These are phyloP conservation scores for Apteryx owenii DNA, from an alignment of 2,113 vertebrate genomes.

Conservation along the genomic window DNA sequence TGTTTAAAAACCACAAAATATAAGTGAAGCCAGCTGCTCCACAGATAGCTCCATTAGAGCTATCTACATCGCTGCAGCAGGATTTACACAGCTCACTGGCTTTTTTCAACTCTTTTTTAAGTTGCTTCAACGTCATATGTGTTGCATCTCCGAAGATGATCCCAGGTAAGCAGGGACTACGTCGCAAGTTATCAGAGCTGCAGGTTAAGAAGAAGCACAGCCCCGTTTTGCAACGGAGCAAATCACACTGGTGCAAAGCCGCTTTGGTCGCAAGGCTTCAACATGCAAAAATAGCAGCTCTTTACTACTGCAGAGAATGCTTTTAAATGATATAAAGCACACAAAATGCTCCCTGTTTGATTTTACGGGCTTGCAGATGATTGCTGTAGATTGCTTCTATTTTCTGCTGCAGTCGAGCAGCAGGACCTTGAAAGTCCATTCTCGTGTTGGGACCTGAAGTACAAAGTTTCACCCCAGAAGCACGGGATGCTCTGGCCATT, in stretches of 20 bases:
- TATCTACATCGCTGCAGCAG: fast-evolving
- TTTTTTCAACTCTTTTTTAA: neutral
- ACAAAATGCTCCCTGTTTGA: neutral
- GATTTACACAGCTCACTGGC: neutral
- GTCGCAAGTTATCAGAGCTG: fast-evolving
- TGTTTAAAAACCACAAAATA: neutral
- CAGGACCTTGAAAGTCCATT: neutral
- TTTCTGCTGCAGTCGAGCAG: neutral
- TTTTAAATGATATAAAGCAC: neutral
- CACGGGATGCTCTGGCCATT: neutral
- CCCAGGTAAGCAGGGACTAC: fast-evolving
- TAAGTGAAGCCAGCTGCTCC: neutral
- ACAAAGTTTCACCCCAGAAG: neutral
- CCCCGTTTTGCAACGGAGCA: fast-evolving
- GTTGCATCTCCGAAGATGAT: neutral
- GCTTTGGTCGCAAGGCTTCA: neutral
- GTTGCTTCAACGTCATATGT: neutral
- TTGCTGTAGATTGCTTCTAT: neutral
- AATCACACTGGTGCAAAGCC: neutral
- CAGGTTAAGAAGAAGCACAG: fast-evolving
- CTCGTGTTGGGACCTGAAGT: neutral
- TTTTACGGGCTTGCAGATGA: neutral
- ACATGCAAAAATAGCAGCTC: fast-evolving
- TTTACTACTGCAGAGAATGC: neutral
- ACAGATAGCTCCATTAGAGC: neutral